Conservation (phyloP, 2,888 invertebrate genomes). For the Notocelia uddmanniana region DNA sequence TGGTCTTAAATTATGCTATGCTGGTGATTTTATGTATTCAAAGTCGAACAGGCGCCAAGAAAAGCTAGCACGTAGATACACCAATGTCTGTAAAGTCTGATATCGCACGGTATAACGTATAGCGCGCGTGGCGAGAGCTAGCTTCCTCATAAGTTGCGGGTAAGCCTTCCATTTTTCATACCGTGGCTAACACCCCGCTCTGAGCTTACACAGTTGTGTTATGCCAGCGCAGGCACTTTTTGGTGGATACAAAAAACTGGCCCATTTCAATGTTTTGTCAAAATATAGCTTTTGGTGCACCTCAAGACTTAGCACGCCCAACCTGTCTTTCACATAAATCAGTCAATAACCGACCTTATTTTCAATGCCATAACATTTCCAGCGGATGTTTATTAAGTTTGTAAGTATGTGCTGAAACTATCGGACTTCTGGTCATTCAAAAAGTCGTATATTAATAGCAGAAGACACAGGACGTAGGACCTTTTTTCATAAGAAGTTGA, state of each 20-base stretch:
- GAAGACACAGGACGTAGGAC: too few relatives aligned
- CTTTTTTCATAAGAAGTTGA: background rate
- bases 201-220: slow-evolving; percentile 13
- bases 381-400: background rate
- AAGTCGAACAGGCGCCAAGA: background rate
- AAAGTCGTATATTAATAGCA: background rate
- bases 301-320: slow-evolving; percentile 15
- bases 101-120: slow-evolving; percentile 9
- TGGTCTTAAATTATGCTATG: background rate
- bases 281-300: too few relatives aligned
- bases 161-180: slow-evolving; percentile 43
- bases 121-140: slow-evolving; percentile 30
- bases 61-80: slow-evolving; percentile 12
- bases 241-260: too few relatives aligned
- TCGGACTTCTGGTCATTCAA: background rate
- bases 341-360: slow-evolving; percentile 10
- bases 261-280: too few relatives aligned
- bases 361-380: background rate
- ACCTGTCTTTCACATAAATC: background rate
- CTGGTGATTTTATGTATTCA: background rate
- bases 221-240: slow-evolving; percentile 8
- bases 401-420: slow-evolving; percentile 26
- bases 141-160: slow-evolving; percentile 36
- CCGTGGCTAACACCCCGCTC: slow-evolving; percentile 32
- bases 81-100: slow-evolving; percentile 16